Evolutionary conservation across 2,113 vertebrate genomes (phyloP).

Genomic region (Platysteira castanea): DNA sequence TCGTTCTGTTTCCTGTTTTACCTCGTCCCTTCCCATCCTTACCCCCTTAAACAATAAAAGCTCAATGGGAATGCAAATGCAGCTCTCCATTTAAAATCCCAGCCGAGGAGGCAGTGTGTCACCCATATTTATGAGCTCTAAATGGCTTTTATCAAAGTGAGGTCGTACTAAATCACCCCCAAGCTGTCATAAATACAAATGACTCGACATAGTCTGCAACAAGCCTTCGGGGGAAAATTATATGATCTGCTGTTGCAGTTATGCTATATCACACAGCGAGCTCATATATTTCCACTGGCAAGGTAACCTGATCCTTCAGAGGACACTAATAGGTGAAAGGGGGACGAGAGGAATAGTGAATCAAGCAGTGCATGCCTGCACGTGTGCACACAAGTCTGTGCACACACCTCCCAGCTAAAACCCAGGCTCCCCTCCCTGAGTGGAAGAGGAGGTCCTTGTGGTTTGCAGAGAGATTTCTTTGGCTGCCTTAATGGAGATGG

Average conservation of each 20-base stretch:
- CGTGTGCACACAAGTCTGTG: not conserved
- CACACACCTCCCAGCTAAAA: not conserved
- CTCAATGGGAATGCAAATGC: constrained; percentile 67
- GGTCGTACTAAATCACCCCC: constrained; percentile 72
- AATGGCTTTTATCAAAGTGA: constrained; percentile 80
- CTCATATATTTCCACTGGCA: constrained; percentile 73
- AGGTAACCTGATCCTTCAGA: constrained; percentile 72
- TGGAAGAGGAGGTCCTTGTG: not conserved
- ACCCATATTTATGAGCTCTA: constrained; percentile 78
- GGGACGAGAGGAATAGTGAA: constrained; percentile 9
- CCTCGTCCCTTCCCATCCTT: not conserved
- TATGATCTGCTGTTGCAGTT: constrained; percentile 73
- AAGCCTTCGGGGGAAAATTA: constrained; percentile 75
- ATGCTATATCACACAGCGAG: constrained; percentile 71
- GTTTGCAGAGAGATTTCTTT: not conserved
- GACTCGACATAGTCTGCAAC: constrained; percentile 74
- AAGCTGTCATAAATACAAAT: constrained; percentile 78
- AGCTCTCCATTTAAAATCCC: constrained; percentile 48
- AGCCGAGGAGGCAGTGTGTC: constrained; percentile 59
- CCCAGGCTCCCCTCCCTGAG: not conserved
- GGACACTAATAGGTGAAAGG: constrained; percentile 60
- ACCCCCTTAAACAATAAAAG: constrained; percentile 57
- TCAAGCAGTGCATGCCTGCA: not conserved
- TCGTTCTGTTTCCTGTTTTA: not conserved
- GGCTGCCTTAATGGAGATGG: not conserved